Evolutionary conservation across 2,797 vertebrate genomes (phyloP), one percentile per base, ranked within the genome.

Genomic region (Falco berigora): DNA sequence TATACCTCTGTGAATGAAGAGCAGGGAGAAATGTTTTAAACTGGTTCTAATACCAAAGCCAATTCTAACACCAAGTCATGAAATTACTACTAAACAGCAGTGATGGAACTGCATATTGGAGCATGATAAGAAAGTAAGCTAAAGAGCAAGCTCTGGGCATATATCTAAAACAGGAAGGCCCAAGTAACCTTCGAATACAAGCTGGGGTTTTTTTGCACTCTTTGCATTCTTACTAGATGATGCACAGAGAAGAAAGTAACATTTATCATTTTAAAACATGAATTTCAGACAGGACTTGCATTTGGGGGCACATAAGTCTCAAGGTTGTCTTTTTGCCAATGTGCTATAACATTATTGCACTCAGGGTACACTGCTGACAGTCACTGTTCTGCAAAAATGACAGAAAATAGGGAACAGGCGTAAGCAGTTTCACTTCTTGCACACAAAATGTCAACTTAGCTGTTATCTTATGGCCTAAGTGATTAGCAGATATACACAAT

Each of bases 391-490:
- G 92, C 52, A 84, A 78, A 93, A 91, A 77, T 63, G 68, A 74
- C 88, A 88, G 74, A 93, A 78, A 96, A 95, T 66, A 40, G 38
- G 71, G 79, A 91, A 88, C 68, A 50, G 77, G 50, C 95, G 44
- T 90, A 97, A 97, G 90, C 50, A 74, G 75, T 95, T 97, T 96
- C 85, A 94, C 59, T 96, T 86, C 78, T 93, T 95, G 56, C 42
- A 90, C 94, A 92, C 25, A 87, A 84, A 94, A 93, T 38, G 71
- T 90, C 80, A 95, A 47, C 61, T 86, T 94, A 78, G 59, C 68
- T 94, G 52, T 90, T 97, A 93, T 88, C 90, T 90, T 86, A 74
- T 71, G 27, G 63, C 79, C 72, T 91, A 95, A 97, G 80, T 77
- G 93, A 97, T 96, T 97, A 96, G 34, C 71, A 94, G 77, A 90